Conservation (phyloP, 2,888 invertebrate species). For the Choristoneura rosaceana region DNA sequence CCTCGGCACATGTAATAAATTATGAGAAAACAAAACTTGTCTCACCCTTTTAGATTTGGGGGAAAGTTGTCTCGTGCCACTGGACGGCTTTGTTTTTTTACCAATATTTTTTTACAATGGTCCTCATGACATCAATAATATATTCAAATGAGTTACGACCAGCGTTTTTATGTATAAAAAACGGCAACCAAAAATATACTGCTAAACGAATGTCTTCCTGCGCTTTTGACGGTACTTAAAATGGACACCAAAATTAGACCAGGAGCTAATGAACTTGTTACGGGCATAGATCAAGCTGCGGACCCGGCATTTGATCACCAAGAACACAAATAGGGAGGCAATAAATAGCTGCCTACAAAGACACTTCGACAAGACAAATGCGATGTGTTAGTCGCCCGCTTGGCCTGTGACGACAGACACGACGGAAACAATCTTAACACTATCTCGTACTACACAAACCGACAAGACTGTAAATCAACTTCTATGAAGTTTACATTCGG, state of each 20-base stretch:
- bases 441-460: constrained; percentile 33
- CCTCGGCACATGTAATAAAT: constrained; percentile 76
- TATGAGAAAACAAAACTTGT: constrained; percentile 71
- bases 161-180: constrained; percentile 1
- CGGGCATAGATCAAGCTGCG: constrained; percentile 62
- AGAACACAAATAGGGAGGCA: constrained; percentile 63
- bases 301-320: constrained; percentile 62
- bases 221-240: constrained; percentile 58
- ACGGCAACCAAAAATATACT: constrained; percentile 42
- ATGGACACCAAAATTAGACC: constrained; percentile 63
- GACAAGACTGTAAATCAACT: constrained; percentile 33
- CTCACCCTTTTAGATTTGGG: constrained; percentile 64
- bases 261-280: constrained; percentile 71
- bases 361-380: constrained; percentile 71
- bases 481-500: constrained; percentile 33
- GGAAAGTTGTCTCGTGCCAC: constrained; percentile 65
- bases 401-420: constrained; percentile 46
- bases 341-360: constrained; percentile 69
- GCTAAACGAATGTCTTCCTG: constrained; percentile 64
- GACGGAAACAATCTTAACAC: constrained; percentile 38
- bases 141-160: constrained; percentile 21
- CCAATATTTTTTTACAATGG: constrained; percentile 23
- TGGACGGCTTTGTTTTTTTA: constrained; percentile 25
- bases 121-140: constrained; percentile 17
- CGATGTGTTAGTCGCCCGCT: constrained; percentile 58